Percentiles rank a stretch among this genome's conserved stretches.
These are phyloP conservation scores for Hirundichthys speculiger DNA, from an alignment of 2,113 vertebrate genomes.

Conservation along the genomic window DNA sequence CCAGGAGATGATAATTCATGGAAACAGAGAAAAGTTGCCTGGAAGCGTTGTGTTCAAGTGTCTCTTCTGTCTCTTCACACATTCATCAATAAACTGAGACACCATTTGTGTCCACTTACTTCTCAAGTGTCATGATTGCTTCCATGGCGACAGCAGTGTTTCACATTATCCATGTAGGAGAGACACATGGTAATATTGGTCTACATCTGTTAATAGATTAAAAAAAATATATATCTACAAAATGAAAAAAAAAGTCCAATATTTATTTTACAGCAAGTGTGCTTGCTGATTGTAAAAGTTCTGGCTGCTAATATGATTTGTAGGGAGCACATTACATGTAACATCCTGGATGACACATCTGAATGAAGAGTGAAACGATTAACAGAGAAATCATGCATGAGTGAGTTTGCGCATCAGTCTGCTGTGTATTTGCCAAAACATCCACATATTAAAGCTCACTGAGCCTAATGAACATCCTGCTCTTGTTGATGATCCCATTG, in stretches of 20 bases:
- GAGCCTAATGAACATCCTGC: conserved; percentile 73
- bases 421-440: conserved; percentile 64
- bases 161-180: too few species aligned
- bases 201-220: not conserved
- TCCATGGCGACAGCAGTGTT: too few species aligned
- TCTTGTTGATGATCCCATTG: conserved; percentile 79
- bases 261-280: too few species aligned
- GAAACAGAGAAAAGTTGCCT: too few species aligned
- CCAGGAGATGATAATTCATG: too few species aligned
- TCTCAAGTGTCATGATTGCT: too few species aligned
- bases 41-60: too few species aligned
- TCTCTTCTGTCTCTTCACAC: too few species aligned
- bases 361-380: conserved; percentile 57
- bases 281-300: conserved; percentile 9
- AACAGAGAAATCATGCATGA: conserved; percentile 66
- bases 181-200: too few species aligned
- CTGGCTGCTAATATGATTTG: conserved; percentile 45
- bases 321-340: conserved; percentile 45
- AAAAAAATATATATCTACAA: conserved; percentile 1
- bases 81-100: too few species aligned
- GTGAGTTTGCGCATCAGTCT: conserved; percentile 66
- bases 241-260: not conserved
- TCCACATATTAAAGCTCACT: conserved; percentile 74
- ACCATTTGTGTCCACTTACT: too few species aligned
- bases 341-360: conserved; percentile 62